A percentile compares a stretch with the other conserved stretches of the same genome.
These are phyloP conservation scores for Echinops telfairi DNA, from an alignment of 2,113 vertebrate species.

Conservation along the genomic window DNA sequence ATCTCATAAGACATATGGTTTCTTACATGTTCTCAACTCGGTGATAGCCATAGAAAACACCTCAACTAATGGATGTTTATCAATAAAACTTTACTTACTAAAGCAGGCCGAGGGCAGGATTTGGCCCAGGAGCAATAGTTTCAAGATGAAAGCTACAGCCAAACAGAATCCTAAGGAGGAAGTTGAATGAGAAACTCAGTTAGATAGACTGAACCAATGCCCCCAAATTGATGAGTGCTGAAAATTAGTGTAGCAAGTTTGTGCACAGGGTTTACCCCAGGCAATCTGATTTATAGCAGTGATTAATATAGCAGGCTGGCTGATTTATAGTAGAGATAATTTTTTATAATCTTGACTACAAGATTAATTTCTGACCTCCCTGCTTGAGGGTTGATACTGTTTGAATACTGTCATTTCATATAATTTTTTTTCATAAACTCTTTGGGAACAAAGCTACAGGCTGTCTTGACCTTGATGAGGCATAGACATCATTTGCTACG, in stretches of 20 bases:
- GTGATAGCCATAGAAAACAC: neutral
- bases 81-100: slow-evolving; percentile 7
- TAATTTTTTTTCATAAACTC: neutral
- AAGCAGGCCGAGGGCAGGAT: neutral
- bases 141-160: too few species aligned
- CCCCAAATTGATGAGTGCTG: neutral
- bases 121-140: neutral
- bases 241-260: neutral
- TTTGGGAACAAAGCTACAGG: neutral
- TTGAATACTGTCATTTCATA: neutral
- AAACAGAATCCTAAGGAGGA: neutral
- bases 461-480: neutral
- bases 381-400: neutral
- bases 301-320: too few species aligned
- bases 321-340: neutral
- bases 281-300: neutral
- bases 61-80: neutral
- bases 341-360: neutral
- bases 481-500: neutral
- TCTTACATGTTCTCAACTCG: neutral
- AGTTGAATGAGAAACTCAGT: neutral
- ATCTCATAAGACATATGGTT: neutral
- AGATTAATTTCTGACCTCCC: neutral
- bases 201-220: neutral
- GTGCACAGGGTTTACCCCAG: neutral